Evolutionary conservation across 2,888 invertebrate genomes (phyloP).

Genomic region (Agonum fuliginosum): DNA sequence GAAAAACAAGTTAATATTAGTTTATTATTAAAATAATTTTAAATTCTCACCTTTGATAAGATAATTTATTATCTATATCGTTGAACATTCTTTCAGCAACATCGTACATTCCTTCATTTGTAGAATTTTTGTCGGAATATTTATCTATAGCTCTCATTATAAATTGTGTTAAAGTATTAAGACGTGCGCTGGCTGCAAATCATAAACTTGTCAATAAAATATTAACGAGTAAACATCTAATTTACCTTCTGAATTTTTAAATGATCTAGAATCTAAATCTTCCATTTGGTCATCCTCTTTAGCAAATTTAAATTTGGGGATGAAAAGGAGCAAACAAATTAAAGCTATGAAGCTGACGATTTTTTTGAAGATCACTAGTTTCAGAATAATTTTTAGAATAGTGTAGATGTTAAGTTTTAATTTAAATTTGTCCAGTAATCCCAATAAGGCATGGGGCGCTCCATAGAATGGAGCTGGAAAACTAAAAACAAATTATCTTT

Average conservation of each 20-base stretch:
- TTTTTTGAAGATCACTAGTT: constrained; percentile 87
- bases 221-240: background rate
- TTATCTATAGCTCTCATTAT: constrained; percentile 62
- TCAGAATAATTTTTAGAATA: constrained; percentile 83
- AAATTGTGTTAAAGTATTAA: constrained; percentile 53
- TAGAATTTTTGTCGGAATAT: constrained; percentile 54
- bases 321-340: constrained; percentile 83
- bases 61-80: constrained; percentile 47
- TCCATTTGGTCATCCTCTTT: constrained; percentile 70
- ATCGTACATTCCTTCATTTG: constrained; percentile 11
- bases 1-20: constrained; percentile 23
- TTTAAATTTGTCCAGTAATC: constrained; percentile 80
- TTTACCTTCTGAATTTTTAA: constrained; percentile 40
- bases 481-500: constrained; percentile 52
- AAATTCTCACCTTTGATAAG: constrained; percentile 53
- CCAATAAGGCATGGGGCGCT: constrained; percentile 76
- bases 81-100: background rate
- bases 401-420: constrained; percentile 83
- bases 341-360: constrained; percentile 87
- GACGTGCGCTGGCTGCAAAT: constrained; percentile 39
- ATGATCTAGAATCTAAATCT: constrained; percentile 55
- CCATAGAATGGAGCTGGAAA: constrained; percentile 72
- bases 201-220: constrained; percentile 1
- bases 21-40: background rate
- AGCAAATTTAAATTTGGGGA: constrained; percentile 80